Base-by-base conservation (phyloP, 2,113 vertebrate genomes). In the Piprites chloris region DNA sequence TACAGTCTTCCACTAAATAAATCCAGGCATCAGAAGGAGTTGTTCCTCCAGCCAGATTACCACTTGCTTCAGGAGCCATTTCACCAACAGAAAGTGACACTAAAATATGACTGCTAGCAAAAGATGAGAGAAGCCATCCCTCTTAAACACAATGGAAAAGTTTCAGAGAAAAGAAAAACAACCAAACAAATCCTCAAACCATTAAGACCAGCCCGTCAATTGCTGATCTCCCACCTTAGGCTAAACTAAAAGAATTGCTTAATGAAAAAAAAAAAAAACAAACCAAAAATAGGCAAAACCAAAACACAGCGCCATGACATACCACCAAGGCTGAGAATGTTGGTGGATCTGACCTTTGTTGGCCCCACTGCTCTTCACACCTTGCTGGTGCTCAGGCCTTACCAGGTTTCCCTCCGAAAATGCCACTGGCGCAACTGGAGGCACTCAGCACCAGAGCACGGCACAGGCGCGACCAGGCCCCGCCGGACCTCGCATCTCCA, bases 301-400 rank as follows among this genome's bases (percentile, higher is more conserved):
- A 6, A 41, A 71, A 10, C 2, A 2, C 28, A 20, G 47, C 0
- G 0, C 9, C 6, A 26, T 1, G 5, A 44, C 14, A 44, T 26
- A 65, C 8, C 37, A 44, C 39, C 67, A 55, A 32, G 14, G 58
- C 56, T 66, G 52, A 26, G 18, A 13, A n/a, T 1, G 2, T 2
- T 4, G 35, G 20, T 9, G 35, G 24, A 49, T 37, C 44, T 15
- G 22, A 26, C 21, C 30, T 5, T 28, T 5, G 1, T 0, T 28
- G 79, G 32, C 17, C 52, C 14, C 28, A 1, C 17, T 26, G 10
- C 49, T n/a, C 49, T 69, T 44, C 52, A 21, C 66, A 56, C 27
- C n/a, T 22, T 19, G 14, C 28, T 6, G 28, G 7, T 6, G 27
- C 21, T 5, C 33, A n/a, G 3, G 12, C 12, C 32, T 21, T 47